phyloP scores from a whole-genome alignment of 1,140 invertebrate species.

The Drosophila pseudoobscura region DNA sequence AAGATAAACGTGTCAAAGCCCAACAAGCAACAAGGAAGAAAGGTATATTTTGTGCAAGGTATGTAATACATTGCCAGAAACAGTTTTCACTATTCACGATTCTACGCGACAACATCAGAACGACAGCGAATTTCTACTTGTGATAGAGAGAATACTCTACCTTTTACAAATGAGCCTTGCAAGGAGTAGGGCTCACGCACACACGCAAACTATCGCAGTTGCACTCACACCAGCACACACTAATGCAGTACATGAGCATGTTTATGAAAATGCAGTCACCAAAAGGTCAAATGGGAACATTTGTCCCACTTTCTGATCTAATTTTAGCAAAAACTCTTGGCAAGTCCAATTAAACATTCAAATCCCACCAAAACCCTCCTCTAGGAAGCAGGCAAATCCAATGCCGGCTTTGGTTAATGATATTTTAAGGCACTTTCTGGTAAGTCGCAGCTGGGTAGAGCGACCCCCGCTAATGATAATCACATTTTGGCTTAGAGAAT shows the following conservation, averaged over 20 bases:
- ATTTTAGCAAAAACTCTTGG: conserved; percentile 20
- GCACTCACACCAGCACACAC: background rate
- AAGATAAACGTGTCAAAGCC: background rate
- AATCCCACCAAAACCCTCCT: background rate
- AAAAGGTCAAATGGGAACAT: conserved; percentile 31
- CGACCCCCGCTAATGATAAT: background rate
- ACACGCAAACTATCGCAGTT: background rate
- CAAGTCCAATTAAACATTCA: conserved; percentile 22
- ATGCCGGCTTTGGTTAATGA: conserved; percentile 32
- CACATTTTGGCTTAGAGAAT: background rate
- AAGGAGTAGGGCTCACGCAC: too few relatives aligned
- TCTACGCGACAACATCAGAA: too few relatives aligned
- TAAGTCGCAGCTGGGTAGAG: too few relatives aligned
- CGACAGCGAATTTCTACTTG: too few relatives aligned
- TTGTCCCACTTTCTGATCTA: conserved; percentile 19
- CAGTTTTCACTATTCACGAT: too few relatives aligned
- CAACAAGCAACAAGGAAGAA: conserved; percentile 5
- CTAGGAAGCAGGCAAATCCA: background rate
- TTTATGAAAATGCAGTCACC: conserved; percentile 24
- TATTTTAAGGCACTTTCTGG: conserved; percentile 23
- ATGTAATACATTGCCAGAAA: too few relatives aligned
- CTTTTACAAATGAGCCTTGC: too few relatives aligned
- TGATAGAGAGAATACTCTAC: too few relatives aligned
- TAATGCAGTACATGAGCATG: conserved; percentile 1
- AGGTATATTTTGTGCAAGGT: too few relatives aligned